These are phyloP conservation scores for Phalacrocorax aristotelis DNA, from an alignment of 2,113 vertebrate species.

Conservation along the genomic window DNA sequence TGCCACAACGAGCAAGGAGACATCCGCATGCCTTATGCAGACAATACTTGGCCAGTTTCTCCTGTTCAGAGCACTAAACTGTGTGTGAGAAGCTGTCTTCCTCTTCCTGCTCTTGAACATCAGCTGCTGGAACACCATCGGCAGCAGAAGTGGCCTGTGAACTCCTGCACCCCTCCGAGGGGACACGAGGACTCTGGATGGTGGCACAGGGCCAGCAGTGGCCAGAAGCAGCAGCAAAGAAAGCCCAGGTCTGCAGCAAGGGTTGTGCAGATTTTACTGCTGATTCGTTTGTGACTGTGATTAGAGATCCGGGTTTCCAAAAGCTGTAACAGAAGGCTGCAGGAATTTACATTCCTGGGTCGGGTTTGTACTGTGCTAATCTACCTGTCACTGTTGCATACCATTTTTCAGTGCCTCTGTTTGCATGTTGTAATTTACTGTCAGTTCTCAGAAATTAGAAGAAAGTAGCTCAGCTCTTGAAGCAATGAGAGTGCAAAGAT, in stretches of 20 bases:
- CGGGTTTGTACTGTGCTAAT: not conserved
- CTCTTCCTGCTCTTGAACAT: not conserved
- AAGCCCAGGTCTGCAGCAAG: not conserved
- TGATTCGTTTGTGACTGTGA: not conserved
- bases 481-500: rapidly evolving
- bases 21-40: rapidly evolving
- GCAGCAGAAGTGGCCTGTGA: not conserved
- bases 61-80: not conserved
- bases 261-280: not conserved
- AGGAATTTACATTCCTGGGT: not conserved
- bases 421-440: not conserved
- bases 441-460: not conserved
- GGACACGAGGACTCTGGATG: not conserved
- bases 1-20: not conserved
- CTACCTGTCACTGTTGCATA: not conserved
- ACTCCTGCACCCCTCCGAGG: not conserved
- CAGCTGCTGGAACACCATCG: not conserved
- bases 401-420: not conserved
- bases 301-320: not conserved
- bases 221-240: not conserved
- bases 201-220: rapidly evolving
- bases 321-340: not conserved
- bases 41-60: not conserved
- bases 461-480: not conserved
- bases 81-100: not conserved